Percentiles rank a stretch among this genome's conserved stretches.
Conservation (phyloP, 2,888 invertebrate genomes). For the Polietes domitor region DNA sequence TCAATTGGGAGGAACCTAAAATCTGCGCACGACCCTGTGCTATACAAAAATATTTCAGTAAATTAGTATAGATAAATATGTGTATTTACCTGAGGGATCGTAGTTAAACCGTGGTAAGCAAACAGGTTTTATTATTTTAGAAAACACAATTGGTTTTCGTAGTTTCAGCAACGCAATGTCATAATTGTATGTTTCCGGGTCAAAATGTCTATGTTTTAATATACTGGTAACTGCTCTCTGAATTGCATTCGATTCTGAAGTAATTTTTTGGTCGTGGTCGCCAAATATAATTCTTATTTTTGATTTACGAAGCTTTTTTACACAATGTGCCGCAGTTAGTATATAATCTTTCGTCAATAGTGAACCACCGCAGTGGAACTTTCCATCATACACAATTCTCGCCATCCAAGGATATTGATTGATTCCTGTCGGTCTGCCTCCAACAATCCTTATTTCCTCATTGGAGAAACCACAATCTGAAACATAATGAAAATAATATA, state of each 20-base stretch:
- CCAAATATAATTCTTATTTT: constrained; percentile 92
- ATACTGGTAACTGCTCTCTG: constrained; percentile 91
- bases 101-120: constrained; percentile 85
- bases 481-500: constrained; percentile 62
- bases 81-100: constrained; percentile 83
- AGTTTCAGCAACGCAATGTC: constrained; percentile 91
- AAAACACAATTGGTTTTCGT: constrained; percentile 89
- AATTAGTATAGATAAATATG: too few species aligned
- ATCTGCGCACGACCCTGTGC: too few species aligned
- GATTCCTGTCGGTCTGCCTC: constrained; percentile 90
- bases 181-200: constrained; percentile 92
- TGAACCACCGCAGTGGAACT: constrained; percentile 94
- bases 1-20: too few species aligned
- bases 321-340: constrained; percentile 93
- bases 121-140: constrained; percentile 84
- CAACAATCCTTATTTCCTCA: constrained; percentile 93
- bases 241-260: constrained; percentile 89
- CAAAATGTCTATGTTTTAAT: constrained; percentile 90
- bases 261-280: constrained; percentile 91
- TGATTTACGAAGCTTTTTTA: constrained; percentile 88
- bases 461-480: constrained; percentile 91
- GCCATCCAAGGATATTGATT: constrained; percentile 95
- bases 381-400: constrained; percentile 91
- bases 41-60: too few species aligned
- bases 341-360: constrained; percentile 91